phyloP scores from a whole-genome alignment of 2,888 invertebrate genomes.

The Erebia aethiops region DNA sequence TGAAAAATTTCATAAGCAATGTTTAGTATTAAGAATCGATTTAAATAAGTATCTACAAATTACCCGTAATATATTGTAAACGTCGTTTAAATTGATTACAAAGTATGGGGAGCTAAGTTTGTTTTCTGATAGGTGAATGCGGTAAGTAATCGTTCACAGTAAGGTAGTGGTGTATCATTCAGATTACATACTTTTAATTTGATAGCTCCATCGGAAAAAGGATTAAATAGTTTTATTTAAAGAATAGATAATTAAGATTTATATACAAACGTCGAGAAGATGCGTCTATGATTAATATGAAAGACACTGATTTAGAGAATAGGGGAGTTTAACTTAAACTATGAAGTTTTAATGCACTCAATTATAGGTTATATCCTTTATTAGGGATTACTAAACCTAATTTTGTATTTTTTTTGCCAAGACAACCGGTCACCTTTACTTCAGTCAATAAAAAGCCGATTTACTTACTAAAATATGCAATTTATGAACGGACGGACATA shows the following conservation, averaged over 20 bases:
- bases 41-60: constrained; percentile 24
- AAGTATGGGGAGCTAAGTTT: background rate
- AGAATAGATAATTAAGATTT: too few species aligned
- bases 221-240: too few species aligned
- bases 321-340: too few species aligned
- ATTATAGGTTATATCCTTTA: too few species aligned
- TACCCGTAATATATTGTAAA: constrained; percentile 5
- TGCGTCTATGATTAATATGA: too few species aligned
- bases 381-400: too few species aligned
- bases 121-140: constrained; percentile 1
- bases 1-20: constrained; percentile 26
- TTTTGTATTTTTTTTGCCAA: background rate
- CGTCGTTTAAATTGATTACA: constrained; percentile 9
- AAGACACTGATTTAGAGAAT: too few species aligned
- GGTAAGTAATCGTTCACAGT: constrained; percentile 5
- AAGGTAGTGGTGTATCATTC: background rate
- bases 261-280: too few species aligned
- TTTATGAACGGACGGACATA: too few species aligned
- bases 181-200: background rate
- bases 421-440: background rate
- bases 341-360: too few species aligned
- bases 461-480: too few species aligned
- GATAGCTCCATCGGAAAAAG: background rate
- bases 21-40: constrained; percentile 26
- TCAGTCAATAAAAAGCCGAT: background rate